Evolutionary conservation across 2,113 vertebrate species (phyloP).

Genomic region (Guaruba guarouba): DNA sequence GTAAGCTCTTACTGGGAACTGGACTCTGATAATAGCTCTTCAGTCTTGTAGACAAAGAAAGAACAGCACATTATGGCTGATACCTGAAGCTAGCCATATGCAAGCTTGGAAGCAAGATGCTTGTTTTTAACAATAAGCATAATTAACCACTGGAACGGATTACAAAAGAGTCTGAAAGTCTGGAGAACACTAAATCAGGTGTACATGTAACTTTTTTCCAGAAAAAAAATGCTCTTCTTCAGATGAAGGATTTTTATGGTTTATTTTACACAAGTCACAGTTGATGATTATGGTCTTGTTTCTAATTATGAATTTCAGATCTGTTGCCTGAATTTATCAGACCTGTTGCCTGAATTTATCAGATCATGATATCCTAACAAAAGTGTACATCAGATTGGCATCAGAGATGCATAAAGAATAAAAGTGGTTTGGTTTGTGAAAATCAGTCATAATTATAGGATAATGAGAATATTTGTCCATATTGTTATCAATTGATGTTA

Average conservation of each 20-base stretch:
- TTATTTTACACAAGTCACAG: background rate
- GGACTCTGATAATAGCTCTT: background rate
- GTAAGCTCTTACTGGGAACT: background rate
- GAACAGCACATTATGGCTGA: background rate
- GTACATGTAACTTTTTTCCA: background rate
- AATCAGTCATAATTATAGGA: background rate
- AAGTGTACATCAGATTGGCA: background rate
- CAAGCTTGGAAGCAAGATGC: background rate
- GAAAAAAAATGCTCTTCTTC: background rate
- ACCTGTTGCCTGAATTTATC: background rate
- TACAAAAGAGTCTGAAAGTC: background rate
- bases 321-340: background rate
- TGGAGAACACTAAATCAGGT: background rate
- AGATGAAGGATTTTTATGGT: background rate
- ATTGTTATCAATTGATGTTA: background rate
- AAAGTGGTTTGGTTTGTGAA: background rate
- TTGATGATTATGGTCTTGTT: background rate
- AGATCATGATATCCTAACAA: background rate
- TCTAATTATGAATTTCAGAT: background rate
- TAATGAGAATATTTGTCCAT: background rate
- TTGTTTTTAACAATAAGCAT: background rate
- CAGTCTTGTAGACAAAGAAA: background rate
- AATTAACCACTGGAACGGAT: background rate
- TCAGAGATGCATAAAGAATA: background rate
- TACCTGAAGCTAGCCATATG: background rate